A percentile compares a stretch with the other conserved stretches of the same genome.
These are phyloP conservation scores for Platanista minor DNA, from an alignment of 2,113 vertebrate genomes.

Conservation along the genomic window DNA sequence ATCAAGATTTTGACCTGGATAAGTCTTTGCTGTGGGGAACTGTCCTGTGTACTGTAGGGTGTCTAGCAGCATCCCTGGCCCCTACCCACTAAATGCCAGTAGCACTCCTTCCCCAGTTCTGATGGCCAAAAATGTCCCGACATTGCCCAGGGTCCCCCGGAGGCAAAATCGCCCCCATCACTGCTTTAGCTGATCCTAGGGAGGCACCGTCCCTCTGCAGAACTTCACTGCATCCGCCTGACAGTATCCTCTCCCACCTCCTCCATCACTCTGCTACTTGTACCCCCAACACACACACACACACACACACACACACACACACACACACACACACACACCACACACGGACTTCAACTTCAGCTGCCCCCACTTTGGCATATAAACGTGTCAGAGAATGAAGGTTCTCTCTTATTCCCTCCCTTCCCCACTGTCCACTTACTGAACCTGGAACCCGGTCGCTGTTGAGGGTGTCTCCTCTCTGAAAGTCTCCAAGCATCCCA, in stretches of 20 bases:
- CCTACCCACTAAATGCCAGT: neutral
- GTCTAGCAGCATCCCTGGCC: neutral
- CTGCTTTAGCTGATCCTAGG: neutral
- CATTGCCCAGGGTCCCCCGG: neutral
- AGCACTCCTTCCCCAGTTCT: neutral
- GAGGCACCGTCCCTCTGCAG: neutral
- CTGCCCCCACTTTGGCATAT: neutral
- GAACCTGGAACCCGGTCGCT: neutral
- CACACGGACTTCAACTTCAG: neutral
- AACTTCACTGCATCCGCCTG: too few species aligned
- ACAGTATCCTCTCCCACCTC: neutral
- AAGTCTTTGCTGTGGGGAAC: neutral
- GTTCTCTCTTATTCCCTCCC: neutral
- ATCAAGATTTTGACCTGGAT: neutral
- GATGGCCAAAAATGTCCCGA: neutral
- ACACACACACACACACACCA: too few species aligned
- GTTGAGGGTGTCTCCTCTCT: neutral
- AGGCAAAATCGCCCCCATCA: neutral
- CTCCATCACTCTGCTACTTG: neutral
- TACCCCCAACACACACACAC: neutral
- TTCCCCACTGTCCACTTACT: neutral
- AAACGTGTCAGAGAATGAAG: neutral
- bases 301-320: neutral
- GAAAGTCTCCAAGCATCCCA: neutral
- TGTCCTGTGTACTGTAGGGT: neutral